phyloP scores from a whole-genome alignment of 2,888 invertebrate genomes.

The Oxycera nigricornis region DNA sequence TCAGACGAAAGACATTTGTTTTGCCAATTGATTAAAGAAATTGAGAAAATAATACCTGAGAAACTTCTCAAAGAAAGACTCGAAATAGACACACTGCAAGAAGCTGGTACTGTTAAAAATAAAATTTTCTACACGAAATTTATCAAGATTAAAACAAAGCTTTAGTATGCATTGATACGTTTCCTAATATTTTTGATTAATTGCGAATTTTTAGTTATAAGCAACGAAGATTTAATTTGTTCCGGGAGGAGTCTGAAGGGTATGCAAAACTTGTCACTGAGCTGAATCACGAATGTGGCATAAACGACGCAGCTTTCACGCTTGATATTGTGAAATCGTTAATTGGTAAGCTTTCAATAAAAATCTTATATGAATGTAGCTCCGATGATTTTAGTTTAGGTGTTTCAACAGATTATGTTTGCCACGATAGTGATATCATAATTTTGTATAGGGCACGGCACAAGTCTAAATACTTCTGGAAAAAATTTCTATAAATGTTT shows the following conservation, averaged over 20 bases:
- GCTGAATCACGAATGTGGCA: slow-evolving; percentile 82
- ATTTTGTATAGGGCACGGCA: no score
- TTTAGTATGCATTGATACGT: slow-evolving; percentile 84
- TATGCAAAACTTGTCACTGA: slow-evolving; percentile 96
- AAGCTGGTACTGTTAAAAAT: slow-evolving; percentile 88
- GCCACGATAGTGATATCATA: no score
- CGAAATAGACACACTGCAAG: slow-evolving; percentile 92
- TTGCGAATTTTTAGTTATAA: slow-evolving; percentile 81
- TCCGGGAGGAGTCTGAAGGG: slow-evolving; percentile 98
- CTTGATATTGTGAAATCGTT: slow-evolving; percentile 91
- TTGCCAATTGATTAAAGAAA: slow-evolving; percentile 78
- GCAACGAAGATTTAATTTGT: slow-evolving; percentile 97
- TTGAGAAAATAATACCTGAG: slow-evolving; percentile 84
- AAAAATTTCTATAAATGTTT: no score
- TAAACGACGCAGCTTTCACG: slow-evolving; percentile 71
- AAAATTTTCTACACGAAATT: slow-evolving; percentile 92
- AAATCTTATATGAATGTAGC: no score
- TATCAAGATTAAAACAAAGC: slow-evolving; percentile 96
- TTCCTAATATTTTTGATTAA: not conserved
- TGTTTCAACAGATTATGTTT: no score
- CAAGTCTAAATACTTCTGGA: no score
- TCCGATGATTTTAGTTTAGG: no score
- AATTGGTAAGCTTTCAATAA: slow-evolving; percentile 90
- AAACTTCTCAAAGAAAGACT: slow-evolving; percentile 88
- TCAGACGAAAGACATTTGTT: slow-evolving; percentile 79